Percentiles rank a stretch among this genome's conserved stretches.
Evolutionary conservation across 2,888 invertebrate genomes (phyloP).

Genomic region (Drosophila melanocephala): DNA sequence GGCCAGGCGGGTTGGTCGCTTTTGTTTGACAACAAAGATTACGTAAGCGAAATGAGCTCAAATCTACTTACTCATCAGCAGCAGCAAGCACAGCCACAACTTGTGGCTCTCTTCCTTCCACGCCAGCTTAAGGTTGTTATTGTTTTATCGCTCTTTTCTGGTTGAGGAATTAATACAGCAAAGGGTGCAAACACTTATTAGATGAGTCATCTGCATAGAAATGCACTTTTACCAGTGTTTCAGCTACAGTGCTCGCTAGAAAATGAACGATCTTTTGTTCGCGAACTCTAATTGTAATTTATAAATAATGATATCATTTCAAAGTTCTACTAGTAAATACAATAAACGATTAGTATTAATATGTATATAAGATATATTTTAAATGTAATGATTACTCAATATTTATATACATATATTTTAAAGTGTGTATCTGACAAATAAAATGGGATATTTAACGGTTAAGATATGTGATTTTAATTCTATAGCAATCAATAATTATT

Average conservation of each 20-base stretch:
- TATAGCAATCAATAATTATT: neutral
- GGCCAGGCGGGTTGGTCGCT: constrained; percentile 13
- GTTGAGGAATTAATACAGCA: constrained; percentile 1
- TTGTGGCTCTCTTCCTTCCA: neutral
- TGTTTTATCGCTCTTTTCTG: constrained; percentile 13
- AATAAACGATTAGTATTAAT: neutral
- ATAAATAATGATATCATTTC: neutral
- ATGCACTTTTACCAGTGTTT: neutral
- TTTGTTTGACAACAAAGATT: constrained; percentile 79
- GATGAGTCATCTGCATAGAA: constrained; percentile 35
- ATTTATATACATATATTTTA: neutral
- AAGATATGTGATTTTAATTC: neutral
- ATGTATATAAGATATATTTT: neutral
- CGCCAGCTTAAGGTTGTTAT: constrained; percentile 5
- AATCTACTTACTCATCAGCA: constrained; percentile 12
- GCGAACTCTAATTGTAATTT: neutral
- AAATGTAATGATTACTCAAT: neutral
- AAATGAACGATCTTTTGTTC: neutral
- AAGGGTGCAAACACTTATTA: neutral
- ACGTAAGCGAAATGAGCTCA: constrained; percentile 54
- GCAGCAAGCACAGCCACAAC: neutral
- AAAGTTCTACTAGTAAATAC: neutral
- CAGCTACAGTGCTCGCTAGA: neutral
- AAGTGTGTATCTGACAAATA: neutral
- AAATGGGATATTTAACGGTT: neutral